Percentiles rank a stretch among this genome's conserved stretches.
These are phyloP conservation scores for Cyphomyrus discorhynchus DNA, from an alignment of 2,113 vertebrate genomes.

Conservation along the genomic window DNA sequence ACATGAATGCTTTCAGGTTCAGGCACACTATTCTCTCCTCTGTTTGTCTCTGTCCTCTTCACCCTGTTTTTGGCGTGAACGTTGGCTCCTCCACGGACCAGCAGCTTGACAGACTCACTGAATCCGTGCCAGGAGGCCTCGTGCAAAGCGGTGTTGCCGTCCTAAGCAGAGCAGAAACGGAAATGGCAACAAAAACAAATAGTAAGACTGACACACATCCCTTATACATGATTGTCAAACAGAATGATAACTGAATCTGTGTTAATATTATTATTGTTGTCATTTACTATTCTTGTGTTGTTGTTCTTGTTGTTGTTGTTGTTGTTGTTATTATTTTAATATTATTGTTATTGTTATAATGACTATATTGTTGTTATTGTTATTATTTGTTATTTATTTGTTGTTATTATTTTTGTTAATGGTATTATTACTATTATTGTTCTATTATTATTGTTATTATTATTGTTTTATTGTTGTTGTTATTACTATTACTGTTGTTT, in stretches of 20 bases:
- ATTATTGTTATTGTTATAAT: neutral
- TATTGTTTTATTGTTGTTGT: neutral
- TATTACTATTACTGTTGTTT: neutral
- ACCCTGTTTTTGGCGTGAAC: conserved; percentile 83
- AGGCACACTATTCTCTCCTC: neutral
- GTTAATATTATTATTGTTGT: neutral
- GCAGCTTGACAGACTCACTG: conserved; percentile 76
- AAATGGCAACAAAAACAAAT: neutral
- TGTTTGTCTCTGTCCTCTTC: neutral
- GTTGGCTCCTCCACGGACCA: conserved; percentile 78
- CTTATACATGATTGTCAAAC: neutral
- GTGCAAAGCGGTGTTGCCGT: conserved; percentile 82
- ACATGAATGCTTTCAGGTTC: neutral
- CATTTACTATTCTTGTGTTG: neutral
- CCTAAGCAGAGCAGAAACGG: conserved; percentile 46
- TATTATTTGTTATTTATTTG: neutral
- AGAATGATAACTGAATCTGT: neutral
- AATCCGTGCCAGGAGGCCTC: conserved; percentile 87
- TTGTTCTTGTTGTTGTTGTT: neutral
- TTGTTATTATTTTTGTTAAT: neutral
- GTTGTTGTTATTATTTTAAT: neutral
- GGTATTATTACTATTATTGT: neutral
- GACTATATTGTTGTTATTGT: neutral
- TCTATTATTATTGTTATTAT: neutral
- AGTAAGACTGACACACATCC: neutral